These are phyloP conservation scores for Siderastrea siderea DNA, from an alignment of 92 coral and sea anemone genomes.

Conservation along the genomic window DNA sequence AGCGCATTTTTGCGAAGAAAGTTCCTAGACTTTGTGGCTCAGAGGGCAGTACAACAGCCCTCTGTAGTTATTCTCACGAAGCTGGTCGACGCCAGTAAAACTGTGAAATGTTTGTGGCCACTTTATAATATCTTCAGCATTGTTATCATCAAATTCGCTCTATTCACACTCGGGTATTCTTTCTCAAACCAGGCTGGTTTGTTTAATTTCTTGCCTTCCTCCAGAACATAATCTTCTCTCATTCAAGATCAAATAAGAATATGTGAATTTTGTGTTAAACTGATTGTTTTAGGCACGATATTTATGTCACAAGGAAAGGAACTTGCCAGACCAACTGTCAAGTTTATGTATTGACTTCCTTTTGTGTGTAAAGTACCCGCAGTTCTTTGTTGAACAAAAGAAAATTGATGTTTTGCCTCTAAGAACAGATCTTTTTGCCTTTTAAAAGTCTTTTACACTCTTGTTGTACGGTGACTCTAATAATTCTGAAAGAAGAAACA, in stretches of 20 bases:
- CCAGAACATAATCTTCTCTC: neutral
- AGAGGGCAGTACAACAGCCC: neutral
- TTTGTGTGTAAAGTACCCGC: neutral
- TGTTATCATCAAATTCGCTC: neutral
- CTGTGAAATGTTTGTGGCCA: neutral
- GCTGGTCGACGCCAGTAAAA: conserved; percentile 13
- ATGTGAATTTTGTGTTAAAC: neutral
- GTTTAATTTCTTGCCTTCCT: neutral
- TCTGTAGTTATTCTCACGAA: neutral
- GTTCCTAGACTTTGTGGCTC: conserved; percentile 26
- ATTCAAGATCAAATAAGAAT: neutral
- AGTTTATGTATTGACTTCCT: neutral
- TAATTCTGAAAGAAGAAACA: neutral
- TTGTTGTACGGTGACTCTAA: conserved; percentile 2
- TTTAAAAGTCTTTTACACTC: neutral
- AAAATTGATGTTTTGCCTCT: neutral
- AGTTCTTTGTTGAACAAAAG: conserved; percentile 19
- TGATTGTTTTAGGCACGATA: neutral
- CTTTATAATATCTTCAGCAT: neutral
- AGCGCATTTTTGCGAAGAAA: neutral
- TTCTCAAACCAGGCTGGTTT: neutral
- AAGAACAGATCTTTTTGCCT: neutral
- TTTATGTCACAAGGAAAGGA: neutral
- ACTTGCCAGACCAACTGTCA: neutral
- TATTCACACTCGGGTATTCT: neutral